Conservation (phyloP, 2,888 invertebrate genomes). For the Baronia brevicornis region DNA sequence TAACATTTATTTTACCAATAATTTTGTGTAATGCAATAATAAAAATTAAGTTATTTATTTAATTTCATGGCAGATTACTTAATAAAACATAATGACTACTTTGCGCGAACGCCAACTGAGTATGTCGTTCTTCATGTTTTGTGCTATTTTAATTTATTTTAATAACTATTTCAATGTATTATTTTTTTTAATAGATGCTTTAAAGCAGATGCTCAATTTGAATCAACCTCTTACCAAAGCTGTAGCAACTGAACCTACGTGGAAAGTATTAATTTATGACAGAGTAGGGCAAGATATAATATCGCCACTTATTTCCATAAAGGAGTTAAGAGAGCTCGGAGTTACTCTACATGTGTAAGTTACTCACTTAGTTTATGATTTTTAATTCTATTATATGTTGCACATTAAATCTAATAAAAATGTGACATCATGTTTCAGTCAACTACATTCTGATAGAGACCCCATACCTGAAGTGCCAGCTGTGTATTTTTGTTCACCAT, state of each 20-base stretch:
- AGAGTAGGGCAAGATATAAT: conserved; percentile 98
- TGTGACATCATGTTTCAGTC: conserved; percentile 65
- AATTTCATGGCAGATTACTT: conserved; percentile 30
- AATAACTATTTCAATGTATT: conserved; percentile 15
- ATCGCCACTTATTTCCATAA: conserved; percentile 95
- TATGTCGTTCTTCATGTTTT: conserved; percentile 41
- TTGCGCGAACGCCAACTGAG: conserved; percentile 84
- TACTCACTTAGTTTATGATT: conserved; percentile 9
- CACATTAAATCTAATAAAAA: not conserved
- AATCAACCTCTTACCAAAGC: conserved; percentile 87
- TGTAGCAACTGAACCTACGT: conserved; percentile 89
- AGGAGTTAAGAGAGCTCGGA: conserved; percentile 95
- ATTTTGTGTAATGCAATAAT: no score
- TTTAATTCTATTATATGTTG: conserved; percentile 1
- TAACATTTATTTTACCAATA: no score
- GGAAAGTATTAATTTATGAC: conserved; percentile 98
- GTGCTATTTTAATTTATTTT: conserved; percentile 8
- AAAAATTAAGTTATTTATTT: conserved; percentile 16
- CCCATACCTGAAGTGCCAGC: conserved; percentile 99
- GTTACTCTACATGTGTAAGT: conserved; percentile 98
- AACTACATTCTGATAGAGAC: conserved; percentile 90
- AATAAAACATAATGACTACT: conserved; percentile 72
- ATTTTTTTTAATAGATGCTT: conserved; percentile 80
- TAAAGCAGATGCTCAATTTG: conserved; percentile 96
- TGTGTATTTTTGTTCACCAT: conserved; percentile 97